A percentile compares a stretch with the other conserved stretches of the same genome.
These are phyloP conservation scores for Oncorhynchus clarkii DNA, from an alignment of 2,113 vertebrate species.

Conservation along the genomic window DNA sequence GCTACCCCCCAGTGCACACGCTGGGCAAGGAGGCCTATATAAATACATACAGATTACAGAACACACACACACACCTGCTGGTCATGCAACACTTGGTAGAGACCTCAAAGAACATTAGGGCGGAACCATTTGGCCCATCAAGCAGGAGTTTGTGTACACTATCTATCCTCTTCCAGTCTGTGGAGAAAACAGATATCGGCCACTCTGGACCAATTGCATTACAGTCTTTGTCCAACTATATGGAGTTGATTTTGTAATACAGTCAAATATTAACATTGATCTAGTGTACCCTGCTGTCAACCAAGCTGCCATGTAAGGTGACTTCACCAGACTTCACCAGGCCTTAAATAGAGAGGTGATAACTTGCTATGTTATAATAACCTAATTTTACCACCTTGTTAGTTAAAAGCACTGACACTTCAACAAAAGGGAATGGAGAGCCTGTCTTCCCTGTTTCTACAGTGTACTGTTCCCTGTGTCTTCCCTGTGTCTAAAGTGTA, in stretches of 20 bases:
- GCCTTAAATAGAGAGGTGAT: too few species aligned
- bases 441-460: background rate
- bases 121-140: background rate
- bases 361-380: background rate
- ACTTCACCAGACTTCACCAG: background rate
- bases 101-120: background rate
- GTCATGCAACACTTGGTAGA: background rate
- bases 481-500: too few species aligned
- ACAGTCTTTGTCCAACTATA: background rate
- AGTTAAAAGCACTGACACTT: background rate
- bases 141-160: background rate
- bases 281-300: background rate
- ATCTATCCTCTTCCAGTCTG: background rate
- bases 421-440: background rate
- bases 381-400: background rate
- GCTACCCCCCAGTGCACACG: background rate
- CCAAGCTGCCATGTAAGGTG: background rate
- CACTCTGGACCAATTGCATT: background rate
- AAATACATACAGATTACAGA: background rate
- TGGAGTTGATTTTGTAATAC: background rate
- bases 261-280: background rate
- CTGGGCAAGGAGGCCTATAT: background rate
- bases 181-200: background rate
- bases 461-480: too few species aligned
- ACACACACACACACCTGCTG: slow-evolving; percentile 4